Percentiles rank a stretch among this genome's conserved stretches.
Evolutionary conservation across 2,797 vertebrate species (phyloP).

Genomic region (Semaprochilodus insignis): DNA sequence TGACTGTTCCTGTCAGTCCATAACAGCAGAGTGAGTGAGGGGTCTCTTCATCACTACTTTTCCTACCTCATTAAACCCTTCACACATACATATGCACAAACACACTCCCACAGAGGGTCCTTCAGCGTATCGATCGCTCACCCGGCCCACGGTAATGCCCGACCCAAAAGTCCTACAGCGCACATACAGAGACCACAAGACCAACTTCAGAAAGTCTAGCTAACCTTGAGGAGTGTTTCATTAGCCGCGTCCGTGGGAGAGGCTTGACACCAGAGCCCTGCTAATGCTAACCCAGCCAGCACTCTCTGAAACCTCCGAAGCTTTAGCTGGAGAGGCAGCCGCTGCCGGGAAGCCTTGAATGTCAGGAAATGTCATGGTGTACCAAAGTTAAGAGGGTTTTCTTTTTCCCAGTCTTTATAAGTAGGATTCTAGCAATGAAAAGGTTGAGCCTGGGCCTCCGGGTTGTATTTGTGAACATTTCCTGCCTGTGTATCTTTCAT

Average conservation of each 20-base stretch:
- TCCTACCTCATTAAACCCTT: neutral
- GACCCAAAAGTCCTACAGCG: neutral
- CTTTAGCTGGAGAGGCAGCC: conserved; percentile 11
- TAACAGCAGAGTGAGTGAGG: neutral
- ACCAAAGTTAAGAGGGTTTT: conserved; percentile 30
- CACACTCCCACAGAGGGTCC: conserved; percentile 17
- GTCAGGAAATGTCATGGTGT: conserved; percentile 43
- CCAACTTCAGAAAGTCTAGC: neutral
- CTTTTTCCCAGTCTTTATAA: neutral
- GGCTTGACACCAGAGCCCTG: neutral
- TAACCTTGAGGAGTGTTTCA: conserved; percentile 34
- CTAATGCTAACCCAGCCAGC: neutral
- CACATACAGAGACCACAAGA: neutral
- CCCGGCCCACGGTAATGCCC: neutral
- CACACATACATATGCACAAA: conserved; percentile 27
- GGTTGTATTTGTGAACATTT: conserved; percentile 14
- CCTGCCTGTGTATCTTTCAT: conserved; percentile 18
- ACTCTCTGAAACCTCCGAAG: conserved; percentile 5
- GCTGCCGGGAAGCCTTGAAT: conserved; percentile 1
- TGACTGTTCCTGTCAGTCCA: neutral
- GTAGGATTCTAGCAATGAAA: neutral
- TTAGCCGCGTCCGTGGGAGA: conserved; percentile 34
- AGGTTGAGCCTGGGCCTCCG: neutral
- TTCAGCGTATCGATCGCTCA: conserved; percentile 12
- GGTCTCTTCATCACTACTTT: neutral